phyloP scores from a whole-genome alignment of 2,888 invertebrate genomes.

The Cephus pulcher region DNA sequence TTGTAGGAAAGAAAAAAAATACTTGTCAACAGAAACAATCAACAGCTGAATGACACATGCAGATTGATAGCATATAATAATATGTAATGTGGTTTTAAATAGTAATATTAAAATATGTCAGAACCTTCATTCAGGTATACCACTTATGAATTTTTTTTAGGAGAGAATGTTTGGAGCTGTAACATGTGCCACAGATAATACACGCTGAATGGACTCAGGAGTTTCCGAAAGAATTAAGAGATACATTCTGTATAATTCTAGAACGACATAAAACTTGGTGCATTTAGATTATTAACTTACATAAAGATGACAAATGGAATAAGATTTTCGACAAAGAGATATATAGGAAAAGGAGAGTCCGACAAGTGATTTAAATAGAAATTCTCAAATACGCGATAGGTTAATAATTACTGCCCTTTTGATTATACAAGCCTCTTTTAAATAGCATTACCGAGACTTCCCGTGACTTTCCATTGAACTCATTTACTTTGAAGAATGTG shows the following conservation, averaged over 20 bases:
- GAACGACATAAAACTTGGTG: not conserved
- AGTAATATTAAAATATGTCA: not conserved
- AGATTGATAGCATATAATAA: too few species aligned
- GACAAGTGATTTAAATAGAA: not conserved
- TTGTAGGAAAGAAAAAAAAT: too few species aligned
- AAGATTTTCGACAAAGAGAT: not conserved
- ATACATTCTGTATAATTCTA: not conserved
- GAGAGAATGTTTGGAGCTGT: not conserved
- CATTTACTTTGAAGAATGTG: not conserved
- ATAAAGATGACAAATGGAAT: not conserved
- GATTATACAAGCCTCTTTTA: constrained; percentile 2
- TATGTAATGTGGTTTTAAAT: not conserved
- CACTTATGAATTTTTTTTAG: not conserved
- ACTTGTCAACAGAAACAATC: too few species aligned
- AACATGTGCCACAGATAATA: not conserved
- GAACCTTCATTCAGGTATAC: not conserved
- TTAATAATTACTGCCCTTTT: constrained; percentile 1
- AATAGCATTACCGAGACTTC: not conserved
- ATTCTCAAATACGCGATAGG: not conserved
- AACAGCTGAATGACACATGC: too few species aligned
- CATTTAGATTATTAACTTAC: not conserved
- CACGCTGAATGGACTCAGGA: not conserved
- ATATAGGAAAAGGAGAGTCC: not conserved
- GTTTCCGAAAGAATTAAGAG: not conserved
- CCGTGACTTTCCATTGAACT: not conserved